phyloP scores from a whole-genome alignment of 2,113 vertebrate species.

The Stomatorhinus ivindoensis region DNA sequence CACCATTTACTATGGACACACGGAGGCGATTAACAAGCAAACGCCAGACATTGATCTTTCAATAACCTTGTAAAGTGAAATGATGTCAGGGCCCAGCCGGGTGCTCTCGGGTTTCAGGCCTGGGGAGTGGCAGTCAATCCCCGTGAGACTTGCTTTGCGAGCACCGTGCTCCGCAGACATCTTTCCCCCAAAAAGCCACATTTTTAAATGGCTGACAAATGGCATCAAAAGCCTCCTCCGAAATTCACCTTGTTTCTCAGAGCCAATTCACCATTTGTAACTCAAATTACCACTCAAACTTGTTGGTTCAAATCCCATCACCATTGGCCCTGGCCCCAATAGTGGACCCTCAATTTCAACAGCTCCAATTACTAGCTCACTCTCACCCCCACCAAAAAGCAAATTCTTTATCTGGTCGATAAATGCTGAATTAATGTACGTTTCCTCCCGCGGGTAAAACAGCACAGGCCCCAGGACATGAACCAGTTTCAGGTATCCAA shows the following conservation, averaged over 20 bases:
- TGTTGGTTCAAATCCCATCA: not conserved
- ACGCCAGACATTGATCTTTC: not conserved
- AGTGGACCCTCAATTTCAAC: not conserved
- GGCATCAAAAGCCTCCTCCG: not conserved
- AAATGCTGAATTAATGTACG: not conserved
- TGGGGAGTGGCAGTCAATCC: not conserved
- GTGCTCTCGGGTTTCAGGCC: not conserved
- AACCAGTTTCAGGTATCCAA: not conserved
- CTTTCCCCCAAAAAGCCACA: not conserved
- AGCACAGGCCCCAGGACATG: not conserved
- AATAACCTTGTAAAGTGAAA: not conserved
- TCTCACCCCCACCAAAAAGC: not conserved
- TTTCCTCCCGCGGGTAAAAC: not conserved
- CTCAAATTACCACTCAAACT: not conserved
- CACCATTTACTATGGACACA: not conserved
- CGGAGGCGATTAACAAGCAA: not conserved
- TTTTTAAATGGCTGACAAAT: not conserved
- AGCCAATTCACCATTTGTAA: not conserved
- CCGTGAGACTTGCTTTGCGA: not conserved
- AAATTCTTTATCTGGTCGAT: not conserved
- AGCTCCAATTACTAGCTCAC: not conserved
- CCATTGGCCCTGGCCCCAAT: too few species aligned
- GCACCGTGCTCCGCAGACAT: not conserved
- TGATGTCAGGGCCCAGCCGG: not conserved
- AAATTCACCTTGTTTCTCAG: not conserved